Base-by-base conservation (phyloP, 2,113 vertebrate species). In the Actinemys pallida region DNA sequence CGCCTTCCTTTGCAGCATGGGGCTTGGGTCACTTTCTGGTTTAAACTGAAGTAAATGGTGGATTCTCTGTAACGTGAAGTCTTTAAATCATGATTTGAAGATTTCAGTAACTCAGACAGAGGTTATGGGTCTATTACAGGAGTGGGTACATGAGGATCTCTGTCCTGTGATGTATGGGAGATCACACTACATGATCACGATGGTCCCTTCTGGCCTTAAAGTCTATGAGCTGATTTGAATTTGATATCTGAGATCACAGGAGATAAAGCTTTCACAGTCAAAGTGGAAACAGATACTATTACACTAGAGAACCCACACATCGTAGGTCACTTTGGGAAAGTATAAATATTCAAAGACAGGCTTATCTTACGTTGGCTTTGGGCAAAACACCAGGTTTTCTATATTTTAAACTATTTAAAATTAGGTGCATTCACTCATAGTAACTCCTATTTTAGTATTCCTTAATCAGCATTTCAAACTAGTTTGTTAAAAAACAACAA, bases 211-310 rank as follows among this genome's bases (percentile, higher is more conserved):
- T 69, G 31, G 14, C 31, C 62, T 69, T 69, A 69, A 20, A 69
- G 31, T n/a, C 62, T 69, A 19, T 9, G 62, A 69, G 35, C 5
- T 24, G 8, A 17, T 72, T 42, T 83, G 57, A 92, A 80, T 75
- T 90, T 1, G 56, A 25, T 72, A 85, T 35, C 45, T 39, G 27
- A 52, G 13, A 49, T 16, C 20, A 65, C 8, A 50, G 0, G 0
- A 86, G 27, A 80, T 85, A 89, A 75, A 49, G 24, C 12, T 45
- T 76, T 45, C 42, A 76, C 42, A 47, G 24, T 27, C 12, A 84
- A 81, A 87, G 17, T 24, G 9, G 49, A 76, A 81, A 82, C 10
- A 83, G 80, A 91, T 16, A 81, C 14, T 17, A 80, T 52, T 11
- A 52, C 31, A 49, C 17, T 22, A 45, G 3, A 31, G 4, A 86